A percentile compares a stretch with the other conserved stretches of the same genome.
Evolutionary conservation across 2,113 vertebrate genomes (phyloP).

Genomic region (Microtus pennsylvanicus): DNA sequence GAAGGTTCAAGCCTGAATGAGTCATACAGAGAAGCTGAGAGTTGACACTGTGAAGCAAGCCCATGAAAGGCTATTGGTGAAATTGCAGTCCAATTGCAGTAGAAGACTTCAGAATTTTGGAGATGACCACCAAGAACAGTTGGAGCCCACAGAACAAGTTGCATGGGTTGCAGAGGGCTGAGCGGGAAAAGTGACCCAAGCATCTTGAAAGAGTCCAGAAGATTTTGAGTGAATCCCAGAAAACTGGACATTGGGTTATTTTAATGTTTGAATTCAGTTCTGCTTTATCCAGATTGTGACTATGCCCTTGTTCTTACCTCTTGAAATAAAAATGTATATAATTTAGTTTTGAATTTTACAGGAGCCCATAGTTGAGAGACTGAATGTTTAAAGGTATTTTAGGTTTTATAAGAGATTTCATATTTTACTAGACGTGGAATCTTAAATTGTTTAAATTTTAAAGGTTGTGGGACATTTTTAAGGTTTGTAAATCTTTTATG

Average conservation of each 20-base stretch:
- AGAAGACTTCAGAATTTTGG: neutral
- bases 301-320: neutral
- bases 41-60: neutral
- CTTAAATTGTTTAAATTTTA: neutral
- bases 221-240: neutral
- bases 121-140: neutral
- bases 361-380: neutral
- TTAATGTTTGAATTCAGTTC: neutral
- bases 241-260: neutral
- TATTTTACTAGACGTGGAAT: neutral
- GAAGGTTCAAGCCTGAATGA: neutral
- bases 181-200: neutral
- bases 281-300: neutral
- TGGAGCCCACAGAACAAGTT: neutral
- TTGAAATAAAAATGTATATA: neutral
- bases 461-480: neutral
- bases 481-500: neutral
- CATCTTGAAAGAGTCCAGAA: neutral
- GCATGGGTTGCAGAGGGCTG: neutral
- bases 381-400: neutral
- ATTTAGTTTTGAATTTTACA: neutral
- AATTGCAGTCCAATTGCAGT: neutral
- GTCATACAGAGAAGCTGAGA: neutral
- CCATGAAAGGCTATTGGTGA: neutral
- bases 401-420: neutral